A percentile compares a stretch with the other conserved stretches of the same genome.
These are phyloP conservation scores for Montipora foliosa DNA, from an alignment of 64 coral and sea anemone species.

Conservation along the genomic window DNA sequence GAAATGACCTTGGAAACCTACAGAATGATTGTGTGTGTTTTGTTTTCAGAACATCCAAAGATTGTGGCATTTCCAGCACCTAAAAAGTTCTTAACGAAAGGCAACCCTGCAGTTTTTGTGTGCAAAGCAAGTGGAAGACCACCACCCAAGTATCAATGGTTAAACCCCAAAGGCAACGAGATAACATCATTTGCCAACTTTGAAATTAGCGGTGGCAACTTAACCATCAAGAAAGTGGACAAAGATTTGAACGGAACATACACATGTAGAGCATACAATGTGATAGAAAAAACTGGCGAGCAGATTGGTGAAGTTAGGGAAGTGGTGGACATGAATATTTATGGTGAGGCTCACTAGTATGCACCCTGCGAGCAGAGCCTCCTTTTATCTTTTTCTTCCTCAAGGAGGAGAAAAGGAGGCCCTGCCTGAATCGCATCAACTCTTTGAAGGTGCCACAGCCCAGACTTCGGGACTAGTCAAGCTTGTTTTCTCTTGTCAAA, in stretches of 20 bases:
- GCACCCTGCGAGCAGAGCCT: too few species aligned
- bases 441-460: too few species aligned
- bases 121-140: constrained; percentile 55
- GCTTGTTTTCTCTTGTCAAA: too few species aligned
- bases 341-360: constrained; percentile 4
- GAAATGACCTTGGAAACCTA: not conserved
- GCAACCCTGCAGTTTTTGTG: constrained; percentile 30
- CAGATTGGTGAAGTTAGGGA: not conserved
- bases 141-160: constrained; percentile 46
- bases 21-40: not conserved
- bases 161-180: not conserved
- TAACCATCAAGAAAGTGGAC: constrained; percentile 21
- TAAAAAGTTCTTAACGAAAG: constrained; percentile 18
- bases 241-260: constrained; percentile 33
- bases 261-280: constrained; percentile 46
- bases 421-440: too few species aligned
- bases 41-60: constrained; percentile 17
- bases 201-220: constrained; percentile 14
- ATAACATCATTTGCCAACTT: constrained; percentile 1
- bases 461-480: too few species aligned
- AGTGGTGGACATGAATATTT: constrained; percentile 9
- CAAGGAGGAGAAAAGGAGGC: too few species aligned
- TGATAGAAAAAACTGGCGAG: not conserved
- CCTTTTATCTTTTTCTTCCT: too few species aligned
- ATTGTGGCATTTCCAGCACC: not conserved